Conservation (phyloP, 2,113 vertebrate genomes). For the Chaetorhynchus papuensis region DNA sequence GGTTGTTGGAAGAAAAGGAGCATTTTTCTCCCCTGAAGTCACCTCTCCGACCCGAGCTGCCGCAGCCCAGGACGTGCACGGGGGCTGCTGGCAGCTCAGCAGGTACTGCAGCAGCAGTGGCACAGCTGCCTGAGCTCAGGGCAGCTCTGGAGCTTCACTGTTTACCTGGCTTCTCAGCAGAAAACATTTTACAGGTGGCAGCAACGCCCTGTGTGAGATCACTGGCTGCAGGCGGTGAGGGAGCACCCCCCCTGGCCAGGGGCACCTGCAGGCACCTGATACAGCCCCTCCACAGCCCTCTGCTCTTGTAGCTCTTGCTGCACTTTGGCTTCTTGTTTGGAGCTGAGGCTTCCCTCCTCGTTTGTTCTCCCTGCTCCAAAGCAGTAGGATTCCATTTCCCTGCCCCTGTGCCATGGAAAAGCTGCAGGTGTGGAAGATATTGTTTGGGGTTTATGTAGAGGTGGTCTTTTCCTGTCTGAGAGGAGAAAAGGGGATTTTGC, state of each 20-base stretch:
- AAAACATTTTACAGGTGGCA: not conserved
- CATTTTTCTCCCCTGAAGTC: conserved; percentile 28
- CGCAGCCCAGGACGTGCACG: accelerated
- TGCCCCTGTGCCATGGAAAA: not conserved
- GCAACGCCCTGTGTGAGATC: not conserved
- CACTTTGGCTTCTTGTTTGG: not conserved
- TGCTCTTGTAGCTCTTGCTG: not conserved
- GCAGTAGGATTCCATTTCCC: not conserved
- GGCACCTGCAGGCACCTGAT: accelerated
- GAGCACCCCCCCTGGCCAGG: not conserved
- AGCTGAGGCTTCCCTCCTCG: not conserved
- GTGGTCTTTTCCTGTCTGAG: not conserved
- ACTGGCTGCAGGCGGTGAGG: not conserved
- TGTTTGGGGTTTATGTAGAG: not conserved
- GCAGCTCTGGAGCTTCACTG: not conserved
- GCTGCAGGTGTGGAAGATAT: not conserved
- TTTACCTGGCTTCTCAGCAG: not conserved
- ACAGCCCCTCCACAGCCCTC: not conserved
- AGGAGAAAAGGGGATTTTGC: not conserved
- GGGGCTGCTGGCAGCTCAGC: not conserved
- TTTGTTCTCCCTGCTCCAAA: not conserved
- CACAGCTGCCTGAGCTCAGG: not conserved
- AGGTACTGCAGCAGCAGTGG: not conserved
- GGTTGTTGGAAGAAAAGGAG: conserved; percentile 3
- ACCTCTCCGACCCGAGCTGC: not conserved